Evolutionary conservation across 2,797 vertebrate genomes (phyloP), one percentile per base, ranked within the genome.

Genomic region (Sebastes vulpes): DNA sequence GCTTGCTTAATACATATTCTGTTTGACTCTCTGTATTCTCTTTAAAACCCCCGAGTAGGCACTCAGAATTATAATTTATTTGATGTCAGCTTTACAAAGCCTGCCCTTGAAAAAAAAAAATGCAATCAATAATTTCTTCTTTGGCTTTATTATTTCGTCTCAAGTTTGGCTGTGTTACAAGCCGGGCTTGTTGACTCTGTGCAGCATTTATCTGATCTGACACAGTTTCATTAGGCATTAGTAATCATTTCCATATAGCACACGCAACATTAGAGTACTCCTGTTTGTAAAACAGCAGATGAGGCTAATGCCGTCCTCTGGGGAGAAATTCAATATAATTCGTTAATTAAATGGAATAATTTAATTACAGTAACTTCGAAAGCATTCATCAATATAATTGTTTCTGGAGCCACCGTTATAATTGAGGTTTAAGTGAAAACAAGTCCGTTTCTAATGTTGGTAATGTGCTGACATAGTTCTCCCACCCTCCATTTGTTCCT

Each of bases 321-420:
- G 95, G 95, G 96, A 95, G 93, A 95, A 95, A 95, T 96, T 96
- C 95, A 94, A 96, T 96, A 96, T 96, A 94, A 96, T 96, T 96
- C 80, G 94, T 96, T 96, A 96, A 97, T 97, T 96, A 96, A 96
- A 96, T 95, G 92, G 95, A 96, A 96, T 96, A 96, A 96, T 97
- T 96, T 95, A 96, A 97, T 96, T 96, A 96, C 95, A 95, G 95
- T 94, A 96, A 96, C 94, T 96, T 93, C 86, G 92, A 95, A 95
- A 94, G 93, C 94, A 96, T 96, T 96, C 94, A 96, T 97, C 96
- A 96, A 95, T 95, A 95, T 96, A 96, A 96, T 96, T 96, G 95
- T 96, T 96, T 96, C 93, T 94, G 89, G 90, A 94, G 95, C 90
- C 91, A 89, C 82, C 86, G 73, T 93, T 95, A 92, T 96, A 96